Percentiles rank a stretch among this genome's conserved stretches.
These are phyloP conservation scores for Cyaniris semiargus DNA, from an alignment of 2,888 invertebrate species.

Conservation along the genomic window DNA sequence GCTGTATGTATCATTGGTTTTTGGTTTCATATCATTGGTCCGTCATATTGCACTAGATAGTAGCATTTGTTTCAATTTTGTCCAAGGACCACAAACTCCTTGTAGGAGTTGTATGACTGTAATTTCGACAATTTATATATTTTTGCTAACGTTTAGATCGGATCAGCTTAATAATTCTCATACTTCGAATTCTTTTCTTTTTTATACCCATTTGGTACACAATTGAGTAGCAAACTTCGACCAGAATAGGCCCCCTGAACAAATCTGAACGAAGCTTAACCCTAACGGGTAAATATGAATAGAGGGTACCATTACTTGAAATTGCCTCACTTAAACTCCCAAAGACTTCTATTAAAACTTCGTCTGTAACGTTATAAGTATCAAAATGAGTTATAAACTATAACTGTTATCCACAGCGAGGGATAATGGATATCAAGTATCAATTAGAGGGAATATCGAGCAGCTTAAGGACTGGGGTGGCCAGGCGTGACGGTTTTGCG, in stretches of 20 bases:
- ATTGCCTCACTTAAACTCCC: neutral
- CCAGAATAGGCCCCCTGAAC: neutral
- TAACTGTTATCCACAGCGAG: conserved; percentile 13
- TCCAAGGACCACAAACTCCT: too few relatives aligned
- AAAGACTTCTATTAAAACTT: conserved; percentile 1
- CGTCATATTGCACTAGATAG: too few relatives aligned
- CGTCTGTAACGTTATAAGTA: conserved; percentile 17
- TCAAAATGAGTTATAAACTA: conserved; percentile 22
- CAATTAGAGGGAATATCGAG: conserved; percentile 20
- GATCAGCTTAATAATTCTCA: too few relatives aligned
- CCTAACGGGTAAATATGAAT: neutral
- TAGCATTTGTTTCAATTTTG: too few relatives aligned
- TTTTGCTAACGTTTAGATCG: too few relatives aligned
- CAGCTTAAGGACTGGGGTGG: neutral
- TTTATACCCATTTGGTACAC: too few relatives aligned
- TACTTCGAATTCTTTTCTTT: too few relatives aligned
- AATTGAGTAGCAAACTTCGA: neutral
- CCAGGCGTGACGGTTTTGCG: neutral
- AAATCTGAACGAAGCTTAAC: neutral
- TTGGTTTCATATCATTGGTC: too few relatives aligned
- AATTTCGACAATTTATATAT: too few relatives aligned
- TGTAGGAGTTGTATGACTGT: too few relatives aligned
- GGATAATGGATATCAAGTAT: conserved; percentile 24
- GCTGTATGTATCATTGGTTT: too few relatives aligned
- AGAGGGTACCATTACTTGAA: neutral